These are phyloP conservation scores for Ramphastos sulfuratus DNA, from an alignment of 2,113 vertebrate species.

Conservation along the genomic window DNA sequence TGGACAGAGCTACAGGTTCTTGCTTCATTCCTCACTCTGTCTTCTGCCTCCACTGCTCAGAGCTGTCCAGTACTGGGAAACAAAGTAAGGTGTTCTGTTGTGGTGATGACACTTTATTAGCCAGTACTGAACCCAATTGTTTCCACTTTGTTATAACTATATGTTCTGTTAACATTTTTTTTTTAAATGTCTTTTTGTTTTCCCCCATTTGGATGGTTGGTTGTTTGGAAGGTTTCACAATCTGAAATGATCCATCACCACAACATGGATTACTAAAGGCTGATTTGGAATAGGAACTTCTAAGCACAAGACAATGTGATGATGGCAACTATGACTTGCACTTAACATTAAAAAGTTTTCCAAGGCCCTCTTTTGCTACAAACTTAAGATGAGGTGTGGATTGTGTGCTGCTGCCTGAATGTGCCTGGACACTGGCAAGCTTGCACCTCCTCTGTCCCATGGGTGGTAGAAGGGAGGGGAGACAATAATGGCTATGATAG, in stretches of 20 bases:
- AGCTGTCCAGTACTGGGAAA: conserved; percentile 49
- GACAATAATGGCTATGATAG: neutral
- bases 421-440: neutral
- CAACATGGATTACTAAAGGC: neutral
- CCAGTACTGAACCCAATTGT: neutral
- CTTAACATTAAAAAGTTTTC: neutral
- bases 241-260: neutral
- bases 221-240: neutral
- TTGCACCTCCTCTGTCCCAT: neutral
- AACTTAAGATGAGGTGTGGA: neutral
- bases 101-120: neutral
- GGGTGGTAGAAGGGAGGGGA: neutral
- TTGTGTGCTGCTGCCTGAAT: neutral
- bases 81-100: neutral
- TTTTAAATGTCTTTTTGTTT: neutral
- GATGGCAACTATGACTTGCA: neutral
- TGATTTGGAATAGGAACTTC: neutral
- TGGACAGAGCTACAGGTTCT: conserved; percentile 38
- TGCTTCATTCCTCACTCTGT: conserved; percentile 2
- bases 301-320: neutral
- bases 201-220: neutral
- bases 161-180: neutral
- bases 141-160: neutral
- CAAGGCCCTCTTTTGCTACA: neutral
- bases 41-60: conserved; percentile 31